A percentile compares a stretch with the other conserved stretches of the same genome.
phyloP scores from a whole-genome alignment of 2,797 vertebrate genomes.

The Lutjanus campechanus region DNA sequence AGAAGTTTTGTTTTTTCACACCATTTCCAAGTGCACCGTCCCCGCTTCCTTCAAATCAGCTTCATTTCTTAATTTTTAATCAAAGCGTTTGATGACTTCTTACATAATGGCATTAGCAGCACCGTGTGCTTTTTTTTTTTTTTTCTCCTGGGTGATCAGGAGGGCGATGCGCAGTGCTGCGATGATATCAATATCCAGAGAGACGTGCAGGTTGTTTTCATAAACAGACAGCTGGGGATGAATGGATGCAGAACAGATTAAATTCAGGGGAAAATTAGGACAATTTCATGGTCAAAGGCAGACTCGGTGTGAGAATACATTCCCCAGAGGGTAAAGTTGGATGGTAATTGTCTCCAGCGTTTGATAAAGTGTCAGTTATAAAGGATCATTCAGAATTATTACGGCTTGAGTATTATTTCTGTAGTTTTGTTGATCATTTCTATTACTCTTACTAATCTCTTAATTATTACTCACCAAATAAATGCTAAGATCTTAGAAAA shows the following conservation, averaged over 20 bases:
- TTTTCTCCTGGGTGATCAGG: conserved; percentile 20
- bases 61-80: conserved; percentile 33
- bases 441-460: neutral
- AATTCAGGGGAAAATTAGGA: conserved; percentile 8
- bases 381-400: conserved; percentile 10
- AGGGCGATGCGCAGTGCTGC: neutral
- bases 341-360: neutral
- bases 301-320: neutral
- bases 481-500: neutral
- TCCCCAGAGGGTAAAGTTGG: neutral
- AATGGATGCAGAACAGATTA: conserved; percentile 21
- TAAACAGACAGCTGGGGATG: conserved; percentile 20
- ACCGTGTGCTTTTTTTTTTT: neutral
- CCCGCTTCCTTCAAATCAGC: conserved; percentile 7
- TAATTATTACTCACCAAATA: neutral
- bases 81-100: conserved; percentile 26
- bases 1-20: conserved; percentile 13
- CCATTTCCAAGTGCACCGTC: neutral
- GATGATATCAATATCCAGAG: conserved; percentile 21
- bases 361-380: neutral
- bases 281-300: conserved; percentile 2
- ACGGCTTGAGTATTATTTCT: neutral
- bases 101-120: conserved; percentile 11
- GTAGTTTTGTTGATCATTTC: neutral
- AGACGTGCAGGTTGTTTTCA: conserved; percentile 2